Evolutionary conservation across 2,797 vertebrate species (phyloP).

Genomic region (Semotilus atromaculatus): DNA sequence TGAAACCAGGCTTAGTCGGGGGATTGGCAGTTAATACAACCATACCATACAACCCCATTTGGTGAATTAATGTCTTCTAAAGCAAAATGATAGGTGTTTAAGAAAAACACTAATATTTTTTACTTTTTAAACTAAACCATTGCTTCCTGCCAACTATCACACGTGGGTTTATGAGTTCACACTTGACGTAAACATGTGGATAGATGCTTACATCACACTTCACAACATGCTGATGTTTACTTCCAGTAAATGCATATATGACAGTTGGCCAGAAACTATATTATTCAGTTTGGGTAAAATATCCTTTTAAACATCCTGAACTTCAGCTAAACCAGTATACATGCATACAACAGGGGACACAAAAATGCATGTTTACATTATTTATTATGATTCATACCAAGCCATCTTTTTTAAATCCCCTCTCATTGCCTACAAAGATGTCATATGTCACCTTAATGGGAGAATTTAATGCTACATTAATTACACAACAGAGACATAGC

Average conservation of each 20-base stretch:
- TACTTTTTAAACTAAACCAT: not conserved
- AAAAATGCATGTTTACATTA: not conserved
- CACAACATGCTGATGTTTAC: not conserved
- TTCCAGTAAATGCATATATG: not conserved
- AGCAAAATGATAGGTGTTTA: not conserved
- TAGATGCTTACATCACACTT: not conserved
- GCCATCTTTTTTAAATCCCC: not conserved
- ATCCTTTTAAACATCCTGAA: not conserved
- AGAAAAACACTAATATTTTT: not conserved
- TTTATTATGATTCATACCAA: not conserved
- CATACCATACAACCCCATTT: no score
- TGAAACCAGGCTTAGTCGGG: not conserved
- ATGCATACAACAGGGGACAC: not conserved
- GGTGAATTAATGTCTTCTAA: not conserved
- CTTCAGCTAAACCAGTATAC: not conserved
- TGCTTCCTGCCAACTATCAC: not conserved
- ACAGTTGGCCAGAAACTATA: not conserved
- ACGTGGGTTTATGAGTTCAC: not conserved
- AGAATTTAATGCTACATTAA: conserved; percentile 65
- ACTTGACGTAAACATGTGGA: not conserved
- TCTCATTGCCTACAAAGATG: conserved; percentile 39
- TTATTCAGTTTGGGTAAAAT: not conserved
- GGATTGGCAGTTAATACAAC: not conserved
- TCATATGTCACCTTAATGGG: conserved; percentile 61
- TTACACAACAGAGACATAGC: conserved; percentile 64